These are phyloP conservation scores for Atta colombica DNA, from an alignment of 1,140 invertebrate genomes.

Conservation along the genomic window DNA sequence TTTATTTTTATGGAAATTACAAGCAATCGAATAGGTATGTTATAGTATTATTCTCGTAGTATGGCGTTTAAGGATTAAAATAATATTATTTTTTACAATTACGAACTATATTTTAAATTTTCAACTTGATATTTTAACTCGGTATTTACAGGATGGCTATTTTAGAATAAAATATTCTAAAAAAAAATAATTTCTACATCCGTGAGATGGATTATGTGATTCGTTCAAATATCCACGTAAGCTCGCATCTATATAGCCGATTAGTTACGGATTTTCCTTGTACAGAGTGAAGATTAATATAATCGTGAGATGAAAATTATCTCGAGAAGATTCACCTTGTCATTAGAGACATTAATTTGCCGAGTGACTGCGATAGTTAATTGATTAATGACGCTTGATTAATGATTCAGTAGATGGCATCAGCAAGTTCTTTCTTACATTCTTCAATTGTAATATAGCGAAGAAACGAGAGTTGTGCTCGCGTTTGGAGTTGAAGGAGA, in stretches of 20 bases:
- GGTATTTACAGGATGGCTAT: background rate
- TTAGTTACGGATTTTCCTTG: constrained; percentile 26
- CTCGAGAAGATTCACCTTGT: constrained; percentile 4
- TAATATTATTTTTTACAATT: no score
- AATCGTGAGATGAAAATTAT: constrained; percentile 6
- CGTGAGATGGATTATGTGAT: background rate
- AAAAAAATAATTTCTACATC: background rate
- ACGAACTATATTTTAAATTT: background rate
- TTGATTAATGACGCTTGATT: constrained; percentile 17
- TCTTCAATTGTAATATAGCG: background rate
- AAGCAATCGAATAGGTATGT: no score
- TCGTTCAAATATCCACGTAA: background rate
- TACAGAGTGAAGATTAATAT: background rate
- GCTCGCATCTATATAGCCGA: background rate
- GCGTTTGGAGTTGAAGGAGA: background rate
- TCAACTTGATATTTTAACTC: background rate
- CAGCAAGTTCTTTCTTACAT: background rate
- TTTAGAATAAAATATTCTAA: background rate
- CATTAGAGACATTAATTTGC: constrained; percentile 4
- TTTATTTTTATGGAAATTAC: no score
- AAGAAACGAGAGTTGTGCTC: background rate
- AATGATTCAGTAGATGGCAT: background rate
- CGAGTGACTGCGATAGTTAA: background rate
- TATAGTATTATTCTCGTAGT: no score
- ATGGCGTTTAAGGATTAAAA: no score